Evolutionary conservation across 2,888 invertebrate genomes (phyloP), one percentile per base, ranked within the genome.

Genomic region (Hyposoter didymator): DNA sequence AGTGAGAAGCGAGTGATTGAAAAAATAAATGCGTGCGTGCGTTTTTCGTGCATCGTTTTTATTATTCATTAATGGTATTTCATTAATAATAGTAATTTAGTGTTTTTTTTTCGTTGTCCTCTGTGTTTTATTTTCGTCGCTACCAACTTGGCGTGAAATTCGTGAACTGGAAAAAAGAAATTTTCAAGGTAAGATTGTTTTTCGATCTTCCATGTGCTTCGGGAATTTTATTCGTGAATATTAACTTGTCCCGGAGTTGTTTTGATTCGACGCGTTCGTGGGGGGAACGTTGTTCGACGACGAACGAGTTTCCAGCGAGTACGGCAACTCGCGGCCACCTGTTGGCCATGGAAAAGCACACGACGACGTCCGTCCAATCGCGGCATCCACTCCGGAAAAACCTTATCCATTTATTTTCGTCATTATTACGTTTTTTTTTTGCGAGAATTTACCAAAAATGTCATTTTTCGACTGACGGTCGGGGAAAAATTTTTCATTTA

Each of bases 271-370:
- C 80, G 80, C 59, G 79, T 35, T 22, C 64, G 64, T 19, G 49
- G 64, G 74, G 78, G 78, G 78, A 75, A 82, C 62, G 43, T 39
- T 28, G 67, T 66, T 67, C 78, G 72, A 78, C 78, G 72, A 78
- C 80, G 81, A 84, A 87, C 86, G 84, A 83, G 86, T 82, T 82
- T 66, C 79, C 45, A 79, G 73, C 43, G 62, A 74, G 69, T 52
- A 76, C 69, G 84, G 74, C 78, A 86, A 88, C 82, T 75, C 74
- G 78, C 84, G 74, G 88, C 90, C 90, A 90, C 90, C 90, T 90
- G 90, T 90, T 90, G 90, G 87, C 85, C 82, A 84, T 45, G 80
- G 74, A 70, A 78, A 87, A 82, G 69, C 64, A 62, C 64, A 62
- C 87, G 43, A 84, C 32, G 62, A 64, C n/a, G 6, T 84, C 64